Evolutionary conservation across 2,888 invertebrate genomes (phyloP), one percentile per base, ranked within the genome.

Genomic region (Tachina grossa): DNA sequence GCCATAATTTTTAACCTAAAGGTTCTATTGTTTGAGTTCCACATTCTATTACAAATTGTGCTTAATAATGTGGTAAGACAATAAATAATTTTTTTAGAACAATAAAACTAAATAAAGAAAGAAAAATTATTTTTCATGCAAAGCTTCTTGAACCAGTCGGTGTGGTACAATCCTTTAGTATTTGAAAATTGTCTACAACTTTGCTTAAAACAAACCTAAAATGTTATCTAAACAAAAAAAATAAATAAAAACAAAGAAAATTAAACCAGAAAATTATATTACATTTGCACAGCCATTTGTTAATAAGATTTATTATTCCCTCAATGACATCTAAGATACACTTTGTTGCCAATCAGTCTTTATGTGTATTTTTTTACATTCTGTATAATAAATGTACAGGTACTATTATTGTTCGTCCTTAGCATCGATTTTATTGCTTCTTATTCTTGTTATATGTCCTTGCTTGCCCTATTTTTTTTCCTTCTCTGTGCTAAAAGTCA

Each of bases 281-380:
- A 16, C 16, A 16, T 59, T 59, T 51, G 16, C 45, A 53, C 51
- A 78, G n/a, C 19, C 9, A 74, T 87, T 88, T 87, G 87, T 88
- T 75, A 78, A 87, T 81, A 61, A 86, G 86, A 87, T 86, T 87
- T 84, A 88, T 88, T 87, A 86, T 74, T 83, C 76, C 82, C 84
- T 19, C 1, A 79, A 74, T 47, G 65, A 55, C 72, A 68, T 77
- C 66, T 53, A n/a, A 78, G 59, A 81, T 71, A 69, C 66, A 82
- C 59, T 78, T 57, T 71, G 31, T 66, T 74, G 16, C 59, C 72
- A 77, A 83, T 83, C 72, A 83, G 43, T 68, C 59, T 72, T 68
- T 59, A 43, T 74, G 43, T 72, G 55, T 53, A 16, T 22, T 65
- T 22, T n/a, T 43, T 49, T 65, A 57, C 16, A 43, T 16, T 19